Percentiles rank a stretch among this genome's conserved stretches.
Evolutionary conservation across 2,888 invertebrate genomes (phyloP).

Genomic region (Phaedon cochleariae): DNA sequence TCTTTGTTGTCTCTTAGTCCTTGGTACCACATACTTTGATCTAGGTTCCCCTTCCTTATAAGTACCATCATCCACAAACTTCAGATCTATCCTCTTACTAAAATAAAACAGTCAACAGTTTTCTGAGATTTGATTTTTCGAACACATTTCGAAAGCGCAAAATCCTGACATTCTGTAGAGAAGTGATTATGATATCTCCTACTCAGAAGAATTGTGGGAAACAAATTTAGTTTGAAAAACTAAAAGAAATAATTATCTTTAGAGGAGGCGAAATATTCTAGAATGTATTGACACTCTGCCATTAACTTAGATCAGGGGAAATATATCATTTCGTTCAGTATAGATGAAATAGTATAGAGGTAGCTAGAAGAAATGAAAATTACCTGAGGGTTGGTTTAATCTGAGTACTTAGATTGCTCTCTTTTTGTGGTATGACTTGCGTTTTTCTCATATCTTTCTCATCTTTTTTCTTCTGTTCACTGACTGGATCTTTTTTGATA

Average conservation of each 20-base stretch:
- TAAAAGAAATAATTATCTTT: too few relatives aligned
- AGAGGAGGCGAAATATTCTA: too few relatives aligned
- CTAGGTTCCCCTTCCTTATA: constrained; percentile 30
- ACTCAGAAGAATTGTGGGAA: too few relatives aligned
- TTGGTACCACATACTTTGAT: constrained; percentile 46
- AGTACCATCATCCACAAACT: constrained; percentile 30
- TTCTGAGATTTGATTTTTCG: not conserved
- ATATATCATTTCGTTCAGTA: too few relatives aligned
- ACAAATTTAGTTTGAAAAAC: too few relatives aligned
- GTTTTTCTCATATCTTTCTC: constrained; percentile 22
- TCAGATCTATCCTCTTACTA: constrained; percentile 42
- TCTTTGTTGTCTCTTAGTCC: constrained; percentile 43
- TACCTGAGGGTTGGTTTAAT: constrained; percentile 46
- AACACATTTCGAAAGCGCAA: not conserved
- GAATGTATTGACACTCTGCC: too few relatives aligned
- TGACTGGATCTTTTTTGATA: constrained; percentile 39
- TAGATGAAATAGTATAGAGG: too few relatives aligned
- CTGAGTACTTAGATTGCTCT: constrained; percentile 36
- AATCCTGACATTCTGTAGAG: too few relatives aligned
- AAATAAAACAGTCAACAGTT: constrained; percentile 10
- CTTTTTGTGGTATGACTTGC: constrained; percentile 35
- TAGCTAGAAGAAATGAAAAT: too few relatives aligned
- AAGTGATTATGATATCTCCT: too few relatives aligned
- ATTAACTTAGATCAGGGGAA: too few relatives aligned
- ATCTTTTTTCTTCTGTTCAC: constrained; percentile 36